Conservation (phyloP, 2,797 vertebrate genomes). For the Tachyglossus aculeatus region DNA sequence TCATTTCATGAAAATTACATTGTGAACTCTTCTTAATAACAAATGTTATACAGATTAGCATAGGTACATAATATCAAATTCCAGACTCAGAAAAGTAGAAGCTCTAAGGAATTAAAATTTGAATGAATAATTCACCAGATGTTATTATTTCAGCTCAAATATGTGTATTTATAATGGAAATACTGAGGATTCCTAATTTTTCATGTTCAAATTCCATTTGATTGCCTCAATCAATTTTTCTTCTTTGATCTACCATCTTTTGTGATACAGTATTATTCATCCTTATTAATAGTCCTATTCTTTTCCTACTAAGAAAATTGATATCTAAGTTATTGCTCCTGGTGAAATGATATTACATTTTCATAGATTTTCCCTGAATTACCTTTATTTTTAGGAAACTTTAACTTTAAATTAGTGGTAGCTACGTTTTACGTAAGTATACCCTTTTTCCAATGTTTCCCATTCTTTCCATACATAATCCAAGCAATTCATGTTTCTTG, state of each 20-base stretch:
- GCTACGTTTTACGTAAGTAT: too few relatives aligned
- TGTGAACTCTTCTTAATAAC: constrained; percentile 23
- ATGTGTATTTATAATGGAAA: constrained; percentile 41
- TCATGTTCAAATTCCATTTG: constrained; percentile 48
- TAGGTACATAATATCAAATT: constrained; percentile 23
- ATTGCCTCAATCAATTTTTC: constrained; percentile 50
- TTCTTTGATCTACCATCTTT: constrained; percentile 53
- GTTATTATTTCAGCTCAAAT: constrained; percentile 55
- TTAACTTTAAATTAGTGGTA: too few relatives aligned
- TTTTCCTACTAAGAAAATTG: constrained; percentile 22
- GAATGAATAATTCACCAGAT: constrained; percentile 50
- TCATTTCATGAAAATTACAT: constrained; percentile 34
- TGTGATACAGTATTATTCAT: constrained; percentile 21
- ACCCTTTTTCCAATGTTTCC: too few relatives aligned
- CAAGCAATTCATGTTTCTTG: too few relatives aligned
- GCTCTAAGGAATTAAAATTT: constrained; percentile 37
- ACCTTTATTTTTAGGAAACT: too few relatives aligned
- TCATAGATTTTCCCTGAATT: too few relatives aligned
- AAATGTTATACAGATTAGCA: constrained; percentile 40
- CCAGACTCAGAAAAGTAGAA: constrained; percentile 43
- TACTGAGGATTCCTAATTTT: constrained; percentile 51
- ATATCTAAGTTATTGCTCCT: too few relatives aligned
- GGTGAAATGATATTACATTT: too few relatives aligned
- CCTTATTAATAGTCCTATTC: constrained; percentile 35
- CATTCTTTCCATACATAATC: too few relatives aligned